Conservation (phyloP, 2,797 vertebrate species). For the Gadopsis bispinosus region DNA sequence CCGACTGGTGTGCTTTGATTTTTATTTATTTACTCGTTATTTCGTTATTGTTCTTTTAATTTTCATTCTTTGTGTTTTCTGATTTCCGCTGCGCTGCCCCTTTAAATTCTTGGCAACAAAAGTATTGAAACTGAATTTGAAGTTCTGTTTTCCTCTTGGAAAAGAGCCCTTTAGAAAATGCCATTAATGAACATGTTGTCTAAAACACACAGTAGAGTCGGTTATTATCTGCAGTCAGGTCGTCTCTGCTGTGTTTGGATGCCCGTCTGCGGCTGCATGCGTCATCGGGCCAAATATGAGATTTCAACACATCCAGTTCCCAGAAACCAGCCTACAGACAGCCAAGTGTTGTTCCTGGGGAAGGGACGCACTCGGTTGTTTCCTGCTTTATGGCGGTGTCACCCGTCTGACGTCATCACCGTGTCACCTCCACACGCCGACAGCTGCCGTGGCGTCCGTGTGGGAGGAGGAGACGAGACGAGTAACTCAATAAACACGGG, state of each 20-base stretch:
- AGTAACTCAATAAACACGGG: conserved; percentile 46
- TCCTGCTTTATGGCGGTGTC: neutral
- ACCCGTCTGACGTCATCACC: conserved; percentile 34
- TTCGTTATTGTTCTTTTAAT: no score
- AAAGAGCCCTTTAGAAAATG: no score
- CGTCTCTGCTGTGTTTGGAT: neutral
- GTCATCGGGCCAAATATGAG: neutral
- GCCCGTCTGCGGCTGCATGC: neutral
- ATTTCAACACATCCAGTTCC: neutral
- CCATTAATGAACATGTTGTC: no score
- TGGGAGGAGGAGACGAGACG: conserved; percentile 10
- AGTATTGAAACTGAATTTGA: no score
- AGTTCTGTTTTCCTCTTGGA: no score
- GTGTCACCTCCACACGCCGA: conserved; percentile 15
- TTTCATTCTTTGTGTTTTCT: no score
- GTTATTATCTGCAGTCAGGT: neutral
- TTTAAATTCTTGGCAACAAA: no score
- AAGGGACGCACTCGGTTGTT: neutral
- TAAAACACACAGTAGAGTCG: no score
- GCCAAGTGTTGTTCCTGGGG: neutral
- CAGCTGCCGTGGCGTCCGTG: conserved; percentile 31
- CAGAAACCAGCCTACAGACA: neutral
- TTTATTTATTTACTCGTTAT: no score
- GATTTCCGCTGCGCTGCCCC: no score
- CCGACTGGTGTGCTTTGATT: no score